Percentiles rank a stretch among this genome's conserved stretches.
Conservation (phyloP, 2,888 invertebrate genomes). For the Hemicrepidius hirtus region DNA sequence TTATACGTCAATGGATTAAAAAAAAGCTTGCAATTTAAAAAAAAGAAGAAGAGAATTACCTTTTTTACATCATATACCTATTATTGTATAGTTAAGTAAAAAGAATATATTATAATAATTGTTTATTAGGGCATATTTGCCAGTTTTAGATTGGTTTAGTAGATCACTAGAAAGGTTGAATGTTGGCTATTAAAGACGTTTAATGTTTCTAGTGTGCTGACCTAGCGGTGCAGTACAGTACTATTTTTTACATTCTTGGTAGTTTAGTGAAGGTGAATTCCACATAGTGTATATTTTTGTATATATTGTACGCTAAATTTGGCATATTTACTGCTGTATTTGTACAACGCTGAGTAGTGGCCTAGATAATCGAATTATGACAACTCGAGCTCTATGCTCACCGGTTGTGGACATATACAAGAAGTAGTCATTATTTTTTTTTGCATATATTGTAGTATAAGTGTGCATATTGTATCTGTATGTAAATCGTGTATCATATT, state of each 20-base stretch:
- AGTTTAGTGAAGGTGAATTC: constrained; percentile 64
- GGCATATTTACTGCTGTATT: constrained; percentile 69
- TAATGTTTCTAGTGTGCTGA: constrained; percentile 61
- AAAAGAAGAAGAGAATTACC: constrained; percentile 33
- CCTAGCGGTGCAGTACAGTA: constrained; percentile 68
- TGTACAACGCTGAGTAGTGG: constrained; percentile 71
- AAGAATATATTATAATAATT: constrained; percentile 48
- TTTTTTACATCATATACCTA: constrained; percentile 39
- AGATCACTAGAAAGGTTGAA: constrained; percentile 57
- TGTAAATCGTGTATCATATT: constrained; percentile 71
- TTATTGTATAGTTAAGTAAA: constrained; percentile 48
- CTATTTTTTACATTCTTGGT: constrained; percentile 63
- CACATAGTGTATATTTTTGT: constrained; percentile 71
- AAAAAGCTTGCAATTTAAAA: constrained; percentile 39
- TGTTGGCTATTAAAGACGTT: constrained; percentile 42
- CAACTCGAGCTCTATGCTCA: constrained; percentile 56
- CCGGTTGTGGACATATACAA: constrained; percentile 66
- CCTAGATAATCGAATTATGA: constrained; percentile 69
- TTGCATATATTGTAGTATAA: constrained; percentile 68
- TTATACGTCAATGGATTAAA: constrained; percentile 63
- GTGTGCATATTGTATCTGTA: constrained; percentile 61
- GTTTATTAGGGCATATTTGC: constrained; percentile 61
- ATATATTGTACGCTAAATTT: constrained; percentile 69
- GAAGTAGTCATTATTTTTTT: constrained; percentile 70
- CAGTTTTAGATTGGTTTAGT: constrained; percentile 57